Conservation (phyloP, 2,113 vertebrate species). For the Myiopsitta monachus region DNA sequence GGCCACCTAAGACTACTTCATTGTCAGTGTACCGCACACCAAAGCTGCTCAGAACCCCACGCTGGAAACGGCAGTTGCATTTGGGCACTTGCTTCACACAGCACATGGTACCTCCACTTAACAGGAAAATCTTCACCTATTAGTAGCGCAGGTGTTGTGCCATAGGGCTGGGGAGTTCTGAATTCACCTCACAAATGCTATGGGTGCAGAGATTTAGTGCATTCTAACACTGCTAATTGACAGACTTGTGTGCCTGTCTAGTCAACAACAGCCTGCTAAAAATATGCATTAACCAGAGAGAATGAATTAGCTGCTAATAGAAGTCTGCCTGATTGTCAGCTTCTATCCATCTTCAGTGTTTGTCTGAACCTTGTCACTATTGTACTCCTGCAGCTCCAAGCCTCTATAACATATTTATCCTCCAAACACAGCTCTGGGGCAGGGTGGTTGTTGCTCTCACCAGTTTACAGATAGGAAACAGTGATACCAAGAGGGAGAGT, state of each 20-base stretch:
- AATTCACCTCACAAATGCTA: slow-evolving; percentile 5
- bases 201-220: slow-evolving; percentile 29
- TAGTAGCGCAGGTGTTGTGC: slow-evolving; percentile 21
- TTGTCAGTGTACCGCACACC: neutral
- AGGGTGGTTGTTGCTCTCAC: slow-evolving; percentile 55
- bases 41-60: neutral
- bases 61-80: neutral
- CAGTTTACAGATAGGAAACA: slow-evolving; percentile 60
- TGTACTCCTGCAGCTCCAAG: slow-evolving; percentile 5
- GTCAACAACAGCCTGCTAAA: slow-evolving; percentile 62
- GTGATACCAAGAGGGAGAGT: slow-evolving; percentile 30
- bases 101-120: neutral
- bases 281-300: slow-evolving; percentile 59
- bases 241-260: slow-evolving; percentile 46
- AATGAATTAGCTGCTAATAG: slow-evolving; percentile 65
- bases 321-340: slow-evolving; percentile 59
- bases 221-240: slow-evolving; percentile 56
- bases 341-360: slow-evolving; percentile 43
- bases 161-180: slow-evolving; percentile 1
- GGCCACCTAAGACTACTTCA: neutral
- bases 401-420: slow-evolving; percentile 49
- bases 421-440: slow-evolving; percentile 63
- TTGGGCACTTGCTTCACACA: neutral
- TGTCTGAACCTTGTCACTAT: slow-evolving; percentile 29
- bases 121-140: neutral